These are phyloP conservation scores for Coregonus ussuriensis DNA, from an alignment of 2,797 vertebrate species.

Conservation along the genomic window DNA sequence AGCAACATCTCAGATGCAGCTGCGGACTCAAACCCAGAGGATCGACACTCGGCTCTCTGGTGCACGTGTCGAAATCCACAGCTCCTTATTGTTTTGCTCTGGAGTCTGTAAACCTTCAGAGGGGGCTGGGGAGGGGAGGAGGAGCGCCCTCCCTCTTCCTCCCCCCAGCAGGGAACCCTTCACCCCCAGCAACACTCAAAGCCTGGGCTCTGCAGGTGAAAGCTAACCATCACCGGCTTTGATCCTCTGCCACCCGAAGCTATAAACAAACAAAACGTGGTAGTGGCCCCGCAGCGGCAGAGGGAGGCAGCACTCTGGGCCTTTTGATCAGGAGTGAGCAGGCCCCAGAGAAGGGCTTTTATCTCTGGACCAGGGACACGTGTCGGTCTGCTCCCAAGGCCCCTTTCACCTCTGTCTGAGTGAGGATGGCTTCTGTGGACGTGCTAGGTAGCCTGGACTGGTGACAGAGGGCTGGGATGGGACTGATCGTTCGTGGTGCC, in stretches of 20 bases:
- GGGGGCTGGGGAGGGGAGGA: slow-evolving; percentile 18
- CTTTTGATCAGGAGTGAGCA: slow-evolving; percentile 81
- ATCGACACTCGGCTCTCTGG: slow-evolving; percentile 67
- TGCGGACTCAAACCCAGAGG: slow-evolving; percentile 56
- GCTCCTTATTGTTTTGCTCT: slow-evolving; percentile 58
- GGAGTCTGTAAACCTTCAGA: slow-evolving; percentile 65
- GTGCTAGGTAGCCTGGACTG: slow-evolving; percentile 35
- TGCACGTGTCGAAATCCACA: slow-evolving; percentile 75
- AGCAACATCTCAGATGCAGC: slow-evolving; percentile 68
- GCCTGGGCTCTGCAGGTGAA: slow-evolving; percentile 77
- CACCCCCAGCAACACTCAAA: slow-evolving; percentile 75
- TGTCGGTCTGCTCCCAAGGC: slow-evolving; percentile 67
- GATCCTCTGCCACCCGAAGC: slow-evolving; percentile 73
- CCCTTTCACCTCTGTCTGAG: slow-evolving; percentile 52
- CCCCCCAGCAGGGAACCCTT: slow-evolving; percentile 73
- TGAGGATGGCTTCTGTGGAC: slow-evolving; percentile 17
- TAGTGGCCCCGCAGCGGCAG: slow-evolving; percentile 59
- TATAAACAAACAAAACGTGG: slow-evolving; percentile 62
- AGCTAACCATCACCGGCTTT: slow-evolving; percentile 84
- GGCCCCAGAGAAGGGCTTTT: slow-evolving; percentile 70
- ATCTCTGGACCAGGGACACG: slow-evolving; percentile 63
- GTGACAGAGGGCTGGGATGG: slow-evolving; percentile 43
- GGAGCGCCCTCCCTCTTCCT: slow-evolving; percentile 64
- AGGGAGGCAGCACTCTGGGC: slow-evolving; percentile 68
- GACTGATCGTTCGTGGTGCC: slow-evolving; percentile 5